Evolutionary conservation across 2,797 vertebrate genomes (phyloP).

Genomic region (Steatocranus sp.): DNA sequence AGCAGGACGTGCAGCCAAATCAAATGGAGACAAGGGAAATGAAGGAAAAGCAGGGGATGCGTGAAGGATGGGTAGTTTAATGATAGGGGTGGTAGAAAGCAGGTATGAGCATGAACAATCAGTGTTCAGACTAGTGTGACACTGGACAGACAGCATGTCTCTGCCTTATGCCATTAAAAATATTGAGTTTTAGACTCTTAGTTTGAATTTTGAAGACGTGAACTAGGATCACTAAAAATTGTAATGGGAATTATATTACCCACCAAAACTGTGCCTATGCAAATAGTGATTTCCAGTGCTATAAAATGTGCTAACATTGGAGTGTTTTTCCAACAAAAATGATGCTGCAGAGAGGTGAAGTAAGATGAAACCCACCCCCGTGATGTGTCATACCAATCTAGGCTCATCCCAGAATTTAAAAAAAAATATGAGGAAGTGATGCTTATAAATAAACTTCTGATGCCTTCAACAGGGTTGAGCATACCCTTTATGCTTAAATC

Average conservation of each 20-base stretch:
- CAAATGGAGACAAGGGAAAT: not conserved
- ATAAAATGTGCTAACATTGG: not conserved
- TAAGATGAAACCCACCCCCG: not conserved
- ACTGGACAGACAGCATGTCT: not conserved
- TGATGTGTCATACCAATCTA: not conserved
- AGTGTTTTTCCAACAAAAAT: not conserved
- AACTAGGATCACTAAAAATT: not conserved
- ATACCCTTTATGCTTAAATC: not conserved
- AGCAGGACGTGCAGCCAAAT: not conserved
- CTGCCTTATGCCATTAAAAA: not conserved
- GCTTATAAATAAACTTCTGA: not conserved
- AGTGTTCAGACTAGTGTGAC: not conserved
- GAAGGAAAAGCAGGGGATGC: not conserved
- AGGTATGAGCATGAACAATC: not conserved
- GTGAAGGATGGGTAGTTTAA: not conserved
- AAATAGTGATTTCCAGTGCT: not conserved
- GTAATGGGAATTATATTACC: not conserved
- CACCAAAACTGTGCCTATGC: not conserved
- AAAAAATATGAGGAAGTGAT: not conserved
- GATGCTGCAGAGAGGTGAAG: not conserved
- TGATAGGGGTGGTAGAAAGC: not conserved
- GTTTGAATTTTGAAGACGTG: rapidly evolving
- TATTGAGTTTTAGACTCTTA: not conserved
- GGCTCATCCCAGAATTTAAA: not conserved
- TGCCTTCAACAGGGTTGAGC: not conserved